Evolutionary conservation across 2,113 vertebrate genomes (phyloP), one percentile per base, ranked within the genome.

Genomic region (Micronycteris hirsuta): DNA sequence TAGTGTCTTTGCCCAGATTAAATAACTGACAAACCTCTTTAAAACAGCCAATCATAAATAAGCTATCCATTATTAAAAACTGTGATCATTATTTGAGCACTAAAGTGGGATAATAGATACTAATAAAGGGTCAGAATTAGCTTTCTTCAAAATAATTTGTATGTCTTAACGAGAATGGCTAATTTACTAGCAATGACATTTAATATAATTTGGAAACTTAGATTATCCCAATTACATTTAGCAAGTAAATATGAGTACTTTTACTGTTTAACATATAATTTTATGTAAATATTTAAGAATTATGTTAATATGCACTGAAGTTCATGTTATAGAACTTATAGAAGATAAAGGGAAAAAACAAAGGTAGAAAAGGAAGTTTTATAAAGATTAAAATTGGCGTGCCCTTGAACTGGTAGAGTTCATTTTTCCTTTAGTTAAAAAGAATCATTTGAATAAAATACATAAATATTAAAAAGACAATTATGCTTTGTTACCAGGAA

Each of bases 401-500:
- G 89, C 65, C 96, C 94, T 96, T 96, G 91, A 97, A 91, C 45
- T 94, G 80, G 91, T 90, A 96, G 89, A 92, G 92, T 89, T 98
- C 91, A 89, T 95, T 95, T 98, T 95, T 95, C 16, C 49, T 96
- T 97, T 96, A 94, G 89, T 96, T 98, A 96, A 96, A 96, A 96
- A 95, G 74, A 70, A 93, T 47, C 56, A 96, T 96, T 97, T 97
- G 92, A 96, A 95, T 96, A 96, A 96, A 97, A 96, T 87, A 92
- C 84, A 96, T 98, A 97, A 92, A 97, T 47, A 4, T 97, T 95
- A 93, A 97, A 98, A 95, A 98, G 94, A 73, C 97, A 98, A 98
- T 97, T 97, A 96, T 91, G 12, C 95, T 97, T 97, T 97, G 95
- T 97, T 98, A 74, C 92, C 96, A 95, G 65, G 97, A 97, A 52